Percentiles rank a stretch among this genome's conserved stretches.
These are phyloP conservation scores for Scomber japonicus DNA, from an alignment of 2,113 vertebrate species.

Conservation along the genomic window DNA sequence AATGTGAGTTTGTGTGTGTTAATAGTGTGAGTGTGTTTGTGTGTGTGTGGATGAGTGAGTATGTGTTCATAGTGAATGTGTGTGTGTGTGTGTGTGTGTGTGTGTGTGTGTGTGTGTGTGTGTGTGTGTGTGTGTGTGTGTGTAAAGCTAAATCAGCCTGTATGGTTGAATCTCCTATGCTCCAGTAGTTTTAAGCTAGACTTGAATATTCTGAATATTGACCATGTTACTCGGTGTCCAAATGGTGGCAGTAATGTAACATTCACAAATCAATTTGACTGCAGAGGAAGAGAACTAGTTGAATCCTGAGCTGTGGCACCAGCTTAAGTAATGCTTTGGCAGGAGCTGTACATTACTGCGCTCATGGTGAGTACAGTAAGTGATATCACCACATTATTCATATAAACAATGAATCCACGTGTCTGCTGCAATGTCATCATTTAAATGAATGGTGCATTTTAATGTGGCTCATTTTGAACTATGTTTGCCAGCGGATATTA, in stretches of 20 bases:
- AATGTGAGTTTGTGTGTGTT: too few species aligned
- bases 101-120: too few species aligned
- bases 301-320: background rate
- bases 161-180: slow-evolving; percentile 13
- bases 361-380: slow-evolving; percentile 21
- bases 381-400: slow-evolving; percentile 29
- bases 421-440: background rate
- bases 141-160: slow-evolving; percentile 12
- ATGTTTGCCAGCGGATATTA: background rate
- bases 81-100: too few species aligned
- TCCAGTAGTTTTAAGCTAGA: background rate
- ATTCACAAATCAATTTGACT: background rate
- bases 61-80: too few species aligned
- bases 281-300: background rate
- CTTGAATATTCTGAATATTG: slow-evolving; percentile 19
- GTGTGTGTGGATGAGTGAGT: too few species aligned
- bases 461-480: background rate
- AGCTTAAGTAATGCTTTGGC: slow-evolving; percentile 5
- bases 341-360: slow-evolving; percentile 27
- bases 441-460: slow-evolving; percentile 1
- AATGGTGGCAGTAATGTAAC: slow-evolving; percentile 73
- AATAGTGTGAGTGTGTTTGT: too few species aligned
- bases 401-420: background rate
- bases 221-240: slow-evolving; percentile 53
- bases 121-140: too few species aligned